A percentile compares a stretch with the other conserved stretches of the same genome.
These are phyloP conservation scores for Pomatorhinus ruficollis DNA, from an alignment of 2,113 vertebrate species.

Conservation along the genomic window DNA sequence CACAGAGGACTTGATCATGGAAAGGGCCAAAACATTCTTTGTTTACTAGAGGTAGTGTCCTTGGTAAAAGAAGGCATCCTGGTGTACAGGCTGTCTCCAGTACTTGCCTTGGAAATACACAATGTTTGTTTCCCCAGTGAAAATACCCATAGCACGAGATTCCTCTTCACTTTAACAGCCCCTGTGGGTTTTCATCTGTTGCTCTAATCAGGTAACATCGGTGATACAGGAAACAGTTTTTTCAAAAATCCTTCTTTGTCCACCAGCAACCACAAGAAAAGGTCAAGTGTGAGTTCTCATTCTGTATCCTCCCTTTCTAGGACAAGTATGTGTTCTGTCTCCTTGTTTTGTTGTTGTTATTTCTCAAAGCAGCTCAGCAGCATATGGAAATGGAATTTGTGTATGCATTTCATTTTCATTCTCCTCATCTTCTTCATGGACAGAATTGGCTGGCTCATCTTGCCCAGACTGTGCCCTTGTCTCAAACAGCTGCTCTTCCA, in stretches of 20 bases:
- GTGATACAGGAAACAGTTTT: neutral
- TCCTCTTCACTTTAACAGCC: neutral
- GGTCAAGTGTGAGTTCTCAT: neutral
- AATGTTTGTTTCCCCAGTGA: neutral
- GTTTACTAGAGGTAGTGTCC: neutral
- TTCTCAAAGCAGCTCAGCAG: slow-evolving; percentile 30
- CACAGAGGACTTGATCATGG: neutral
- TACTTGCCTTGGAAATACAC: neutral
- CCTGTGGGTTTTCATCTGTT: neutral
- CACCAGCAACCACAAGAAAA: neutral
- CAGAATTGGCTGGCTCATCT: neutral
- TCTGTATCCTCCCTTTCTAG: neutral
- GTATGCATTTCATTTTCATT: neutral
- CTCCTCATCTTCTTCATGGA: neutral
- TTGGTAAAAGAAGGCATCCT: neutral
- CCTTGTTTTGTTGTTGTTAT: neutral
- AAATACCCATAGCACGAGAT: neutral
- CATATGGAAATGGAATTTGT: neutral
- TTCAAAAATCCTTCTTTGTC: neutral
- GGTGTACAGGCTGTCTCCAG: neutral
- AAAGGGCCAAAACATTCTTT: neutral
- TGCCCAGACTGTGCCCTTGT: neutral
- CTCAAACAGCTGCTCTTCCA: slow-evolving; percentile 77
- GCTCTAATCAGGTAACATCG: neutral
- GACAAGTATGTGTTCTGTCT: neutral